Conservation (phyloP, 2,888 invertebrate genomes). For the Napeogenes inachia region DNA sequence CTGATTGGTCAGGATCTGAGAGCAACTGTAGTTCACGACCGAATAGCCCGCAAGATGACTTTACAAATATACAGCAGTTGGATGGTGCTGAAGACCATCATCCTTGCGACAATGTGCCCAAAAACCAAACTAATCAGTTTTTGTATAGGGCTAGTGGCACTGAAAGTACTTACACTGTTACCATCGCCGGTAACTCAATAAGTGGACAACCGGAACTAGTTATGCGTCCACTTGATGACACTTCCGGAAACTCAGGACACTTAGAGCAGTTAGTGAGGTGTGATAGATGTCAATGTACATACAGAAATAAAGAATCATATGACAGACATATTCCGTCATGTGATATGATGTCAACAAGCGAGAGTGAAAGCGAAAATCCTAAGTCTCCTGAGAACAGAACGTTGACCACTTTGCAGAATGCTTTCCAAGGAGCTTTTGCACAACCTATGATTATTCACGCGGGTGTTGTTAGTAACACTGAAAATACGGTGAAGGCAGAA, state of each 20-base stretch:
- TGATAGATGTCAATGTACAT: constrained; percentile 91
- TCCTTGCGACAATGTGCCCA: constrained; percentile 52
- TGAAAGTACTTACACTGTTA: constrained; percentile 70
- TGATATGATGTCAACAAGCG: constrained; percentile 87
- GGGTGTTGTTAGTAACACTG: constrained; percentile 66
- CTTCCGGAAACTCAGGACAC: constrained; percentile 57
- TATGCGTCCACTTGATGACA: constrained; percentile 67
- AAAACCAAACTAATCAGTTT: constrained; percentile 63
- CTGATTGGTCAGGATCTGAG: constrained; percentile 80
- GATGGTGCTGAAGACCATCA: constrained; percentile 83
- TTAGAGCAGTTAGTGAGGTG: constrained; percentile 89
- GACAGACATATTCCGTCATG: constrained; percentile 87
- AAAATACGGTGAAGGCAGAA: constrained; percentile 71
- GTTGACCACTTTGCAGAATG: constrained; percentile 69
- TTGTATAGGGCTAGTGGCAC: constrained; percentile 69
- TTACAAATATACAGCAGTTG: constrained; percentile 79
- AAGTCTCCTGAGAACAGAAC: constrained; percentile 75
- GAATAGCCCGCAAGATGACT: constrained; percentile 62
- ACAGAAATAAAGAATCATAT: constrained; percentile 88
- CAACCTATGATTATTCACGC: constrained; percentile 73
- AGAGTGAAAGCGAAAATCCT: constrained; percentile 86
- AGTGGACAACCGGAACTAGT: constrained; percentile 70
- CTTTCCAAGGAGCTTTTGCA: constrained; percentile 71
- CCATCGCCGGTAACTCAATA: constrained; percentile 72
- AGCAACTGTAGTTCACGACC: constrained; percentile 70